Conservation (phyloP, 92 coral and sea anemone genomes). For the Blastomussa wellsi region DNA sequence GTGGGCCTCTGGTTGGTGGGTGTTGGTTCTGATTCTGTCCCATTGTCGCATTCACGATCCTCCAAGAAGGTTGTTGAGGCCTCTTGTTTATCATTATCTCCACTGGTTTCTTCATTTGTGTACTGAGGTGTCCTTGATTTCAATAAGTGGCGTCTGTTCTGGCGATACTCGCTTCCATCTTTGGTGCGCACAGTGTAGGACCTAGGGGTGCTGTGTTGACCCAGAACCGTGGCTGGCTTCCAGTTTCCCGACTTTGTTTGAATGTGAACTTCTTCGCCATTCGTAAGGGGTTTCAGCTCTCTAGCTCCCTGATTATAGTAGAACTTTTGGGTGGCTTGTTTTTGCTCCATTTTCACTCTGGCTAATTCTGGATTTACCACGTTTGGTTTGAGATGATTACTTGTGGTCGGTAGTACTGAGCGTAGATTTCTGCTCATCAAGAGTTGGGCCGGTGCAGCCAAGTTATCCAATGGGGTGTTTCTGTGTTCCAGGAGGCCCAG, state of each 20-base stretch:
- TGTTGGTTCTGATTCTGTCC: not conserved
- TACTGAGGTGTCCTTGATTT: not conserved
- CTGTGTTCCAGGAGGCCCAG: conserved; percentile 47
- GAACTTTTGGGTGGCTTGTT: not conserved
- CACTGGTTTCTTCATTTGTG: too few species aligned
- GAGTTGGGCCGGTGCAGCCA: conserved; percentile 37
- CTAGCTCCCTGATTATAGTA: not conserved
- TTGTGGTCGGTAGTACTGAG: conserved; percentile 17
- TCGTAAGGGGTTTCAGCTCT: too few species aligned
- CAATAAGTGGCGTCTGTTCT: not conserved
- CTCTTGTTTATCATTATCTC: too few species aligned
- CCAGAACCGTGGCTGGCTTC: too few species aligned
- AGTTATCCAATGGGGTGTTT: conserved; percentile 46
- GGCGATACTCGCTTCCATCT: not conserved
- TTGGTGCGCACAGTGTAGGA: not conserved
- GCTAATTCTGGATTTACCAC: not conserved
- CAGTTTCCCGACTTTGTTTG: not conserved
- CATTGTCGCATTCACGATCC: not conserved
- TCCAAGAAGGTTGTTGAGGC: not conserved
- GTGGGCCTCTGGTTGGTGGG: not conserved
- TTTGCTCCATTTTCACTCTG: not conserved
- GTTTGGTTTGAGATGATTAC: not conserved
- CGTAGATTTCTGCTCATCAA: conserved; percentile 47
- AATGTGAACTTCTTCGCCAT: not conserved
- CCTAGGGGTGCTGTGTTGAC: not conserved